Percentiles rank a stretch among this genome's conserved stretches.
Conservation (phyloP, 2,113 vertebrate genomes). For the Orycteropus afer region DNA sequence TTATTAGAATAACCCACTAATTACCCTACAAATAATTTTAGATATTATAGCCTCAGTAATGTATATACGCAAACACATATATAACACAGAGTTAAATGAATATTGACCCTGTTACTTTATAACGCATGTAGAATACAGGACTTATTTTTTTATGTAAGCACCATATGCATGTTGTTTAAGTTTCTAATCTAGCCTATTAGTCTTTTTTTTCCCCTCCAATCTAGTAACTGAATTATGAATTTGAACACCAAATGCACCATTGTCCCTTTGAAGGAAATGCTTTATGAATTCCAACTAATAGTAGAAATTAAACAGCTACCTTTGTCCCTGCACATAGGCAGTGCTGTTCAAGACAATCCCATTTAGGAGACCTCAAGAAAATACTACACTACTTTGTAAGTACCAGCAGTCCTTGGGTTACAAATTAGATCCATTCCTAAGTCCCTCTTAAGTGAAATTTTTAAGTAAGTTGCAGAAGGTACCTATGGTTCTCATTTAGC, state of each 20-base stretch:
- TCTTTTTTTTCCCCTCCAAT: background rate
- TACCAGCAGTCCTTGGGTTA: too few species aligned
- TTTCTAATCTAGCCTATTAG: background rate
- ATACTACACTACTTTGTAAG: background rate
- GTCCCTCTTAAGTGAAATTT: too few species aligned
- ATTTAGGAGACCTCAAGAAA: background rate
- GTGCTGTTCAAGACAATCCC: too few species aligned
- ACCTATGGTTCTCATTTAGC: too few species aligned
- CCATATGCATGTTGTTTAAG: background rate
- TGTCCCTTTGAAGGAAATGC: too few species aligned
- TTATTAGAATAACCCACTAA: background rate
- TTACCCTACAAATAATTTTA: background rate
- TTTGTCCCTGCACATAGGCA: fast-evolving
- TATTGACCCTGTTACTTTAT: background rate
- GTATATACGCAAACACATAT: background rate
- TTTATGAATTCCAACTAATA: background rate
- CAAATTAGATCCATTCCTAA: too few species aligned
- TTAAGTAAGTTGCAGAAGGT: too few species aligned
- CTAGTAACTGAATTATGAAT: background rate
- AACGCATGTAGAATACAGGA: background rate
- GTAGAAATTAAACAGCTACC: background rate
- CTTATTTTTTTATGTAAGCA: background rate
- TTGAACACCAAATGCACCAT: background rate
- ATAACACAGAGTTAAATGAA: background rate
- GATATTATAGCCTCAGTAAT: background rate